Percentiles rank a stretch among this genome's conserved stretches.
Conservation (phyloP, 2,113 vertebrate genomes). For the Sigmodon hispidus region DNA sequence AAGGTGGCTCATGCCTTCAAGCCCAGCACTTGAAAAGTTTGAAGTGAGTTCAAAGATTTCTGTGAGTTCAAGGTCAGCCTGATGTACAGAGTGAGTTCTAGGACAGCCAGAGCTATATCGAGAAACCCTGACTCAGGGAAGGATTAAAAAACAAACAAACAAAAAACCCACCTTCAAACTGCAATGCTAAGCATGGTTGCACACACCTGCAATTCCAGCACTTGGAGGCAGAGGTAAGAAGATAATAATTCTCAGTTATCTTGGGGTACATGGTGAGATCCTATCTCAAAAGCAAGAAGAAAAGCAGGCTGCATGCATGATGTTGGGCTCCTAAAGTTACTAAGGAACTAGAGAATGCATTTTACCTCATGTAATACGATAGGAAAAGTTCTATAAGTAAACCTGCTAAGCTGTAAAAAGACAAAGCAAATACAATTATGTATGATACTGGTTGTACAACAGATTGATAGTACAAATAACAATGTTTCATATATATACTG, state of each 20-base stretch:
- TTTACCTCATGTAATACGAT: not conserved
- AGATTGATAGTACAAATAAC: not conserved
- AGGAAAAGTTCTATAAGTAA: not conserved
- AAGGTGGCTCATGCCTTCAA: not conserved
- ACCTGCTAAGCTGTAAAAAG: not conserved
- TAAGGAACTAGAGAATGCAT: not conserved
- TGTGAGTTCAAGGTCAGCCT: no score
- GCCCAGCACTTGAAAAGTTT: not conserved
- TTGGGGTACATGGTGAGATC: not conserved
- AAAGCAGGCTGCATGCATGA: not conserved
- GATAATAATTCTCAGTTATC: not conserved
- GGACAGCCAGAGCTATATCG: no score
- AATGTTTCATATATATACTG: not conserved
- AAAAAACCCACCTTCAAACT: not conserved
- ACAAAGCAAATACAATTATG: not conserved
- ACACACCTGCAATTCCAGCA: not conserved
- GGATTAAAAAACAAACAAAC: no score
- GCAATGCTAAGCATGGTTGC: not conserved
- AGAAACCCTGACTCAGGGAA: no score
- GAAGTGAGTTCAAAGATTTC: no score
- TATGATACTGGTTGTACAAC: not conserved
- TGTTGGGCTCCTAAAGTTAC: not conserved
- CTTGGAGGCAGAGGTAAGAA: not conserved
- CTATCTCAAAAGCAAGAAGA: not conserved
- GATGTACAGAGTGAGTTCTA: no score